Evolutionary conservation across 1,140 invertebrate genomes (phyloP).

Genomic region (Drosophila ogumai): DNA sequence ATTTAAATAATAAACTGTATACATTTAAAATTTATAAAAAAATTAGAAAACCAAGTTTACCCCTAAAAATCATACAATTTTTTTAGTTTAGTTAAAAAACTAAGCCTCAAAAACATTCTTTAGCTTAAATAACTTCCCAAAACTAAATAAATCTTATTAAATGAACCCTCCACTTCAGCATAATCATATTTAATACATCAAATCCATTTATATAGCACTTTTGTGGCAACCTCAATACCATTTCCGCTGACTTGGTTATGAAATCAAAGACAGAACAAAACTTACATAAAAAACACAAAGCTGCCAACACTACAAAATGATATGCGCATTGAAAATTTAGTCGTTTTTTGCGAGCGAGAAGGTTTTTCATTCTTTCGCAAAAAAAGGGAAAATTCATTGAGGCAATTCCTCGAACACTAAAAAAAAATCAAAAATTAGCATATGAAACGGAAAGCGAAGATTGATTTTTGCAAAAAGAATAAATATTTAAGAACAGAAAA

Average conservation of each 20-base stretch:
- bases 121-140: no score
- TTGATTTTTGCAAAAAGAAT: not conserved
- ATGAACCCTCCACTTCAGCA: not conserved
- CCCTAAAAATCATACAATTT: no score
- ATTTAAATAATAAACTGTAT: no score
- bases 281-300: conserved; percentile 73
- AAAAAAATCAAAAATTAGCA: conserved; percentile 22
- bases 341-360: conserved; percentile 26
- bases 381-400: conserved; percentile 69
- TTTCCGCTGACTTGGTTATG: conserved; percentile 72
- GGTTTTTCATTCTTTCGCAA: conserved; percentile 57
- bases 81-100: no score
- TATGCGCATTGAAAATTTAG: conserved; percentile 65
- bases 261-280: conserved; percentile 53
- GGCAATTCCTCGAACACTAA: conserved; percentile 1
- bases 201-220: not conserved
- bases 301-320: conserved; percentile 42
- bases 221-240: conserved; percentile 62
- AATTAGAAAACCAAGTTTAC: no score
- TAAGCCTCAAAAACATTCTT: fast-evolving
- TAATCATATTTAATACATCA: not conserved
- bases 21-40: no score
- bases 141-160: not conserved
- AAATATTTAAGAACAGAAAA: conserved; percentile 22
- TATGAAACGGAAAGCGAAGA: conserved; percentile 39